phyloP scores from a whole-genome alignment of 2,797 vertebrate genomes.

The Sitta carolinensis region DNA sequence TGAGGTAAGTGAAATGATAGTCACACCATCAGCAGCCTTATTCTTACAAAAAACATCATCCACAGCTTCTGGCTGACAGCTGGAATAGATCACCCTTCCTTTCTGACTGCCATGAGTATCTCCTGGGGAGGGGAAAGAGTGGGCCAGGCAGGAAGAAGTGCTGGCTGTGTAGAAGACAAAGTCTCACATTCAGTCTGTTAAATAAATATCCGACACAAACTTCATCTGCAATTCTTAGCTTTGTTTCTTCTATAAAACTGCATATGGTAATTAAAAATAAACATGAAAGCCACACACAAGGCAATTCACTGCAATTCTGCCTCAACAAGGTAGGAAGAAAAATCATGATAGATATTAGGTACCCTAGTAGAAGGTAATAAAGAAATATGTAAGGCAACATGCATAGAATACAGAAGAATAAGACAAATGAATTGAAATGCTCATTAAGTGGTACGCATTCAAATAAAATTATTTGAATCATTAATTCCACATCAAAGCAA shows the following conservation, averaged over 20 bases:
- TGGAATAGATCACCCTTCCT: not conserved
- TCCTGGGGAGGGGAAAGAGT: not conserved
- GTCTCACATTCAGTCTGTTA: not conserved
- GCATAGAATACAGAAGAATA: not conserved
- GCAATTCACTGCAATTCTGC: not conserved
- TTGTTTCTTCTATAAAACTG: not conserved
- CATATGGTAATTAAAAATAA: not conserved
- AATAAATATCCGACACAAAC: not conserved
- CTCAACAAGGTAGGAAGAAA: not conserved
- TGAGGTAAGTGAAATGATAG: not conserved
- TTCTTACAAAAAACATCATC: not conserved
- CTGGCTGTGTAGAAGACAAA: not conserved
- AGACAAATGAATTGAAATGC: not conserved
- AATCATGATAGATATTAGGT: not conserved
- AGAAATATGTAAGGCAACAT: not conserved
- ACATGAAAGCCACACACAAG: not conserved
- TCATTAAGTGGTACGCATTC: not conserved
- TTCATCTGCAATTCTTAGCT: not conserved
- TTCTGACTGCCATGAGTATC: not conserved
- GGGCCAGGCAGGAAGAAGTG: not conserved
- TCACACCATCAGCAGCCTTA: not conserved
- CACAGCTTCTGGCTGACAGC: not conserved
- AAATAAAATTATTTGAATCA: slow-evolving; percentile 1
- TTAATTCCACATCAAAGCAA: not conserved
- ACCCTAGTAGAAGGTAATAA: not conserved